Evolutionary conservation across 2,888 invertebrate species (phyloP).

Genomic region (Xanthorhoe designata): DNA sequence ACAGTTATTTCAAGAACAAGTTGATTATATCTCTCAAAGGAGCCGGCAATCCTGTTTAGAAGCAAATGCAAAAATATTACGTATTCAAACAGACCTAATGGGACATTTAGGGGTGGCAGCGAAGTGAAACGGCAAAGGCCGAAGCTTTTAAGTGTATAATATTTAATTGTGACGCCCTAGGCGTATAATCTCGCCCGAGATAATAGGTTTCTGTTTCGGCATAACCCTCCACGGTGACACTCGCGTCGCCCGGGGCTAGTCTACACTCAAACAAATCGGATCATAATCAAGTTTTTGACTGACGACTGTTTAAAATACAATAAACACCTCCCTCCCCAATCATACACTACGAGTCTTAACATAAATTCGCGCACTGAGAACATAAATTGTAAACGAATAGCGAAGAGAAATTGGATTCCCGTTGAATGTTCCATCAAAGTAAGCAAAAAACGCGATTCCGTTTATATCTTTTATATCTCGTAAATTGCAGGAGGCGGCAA

Average conservation of each 20-base stretch:
- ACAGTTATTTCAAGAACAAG: slow-evolving; percentile 85
- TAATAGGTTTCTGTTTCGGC: slow-evolving; percentile 86
- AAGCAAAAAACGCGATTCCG: slow-evolving; percentile 86
- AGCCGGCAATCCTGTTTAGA: slow-evolving; percentile 83
- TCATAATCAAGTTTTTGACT: slow-evolving; percentile 80
- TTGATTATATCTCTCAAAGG: slow-evolving; percentile 85
- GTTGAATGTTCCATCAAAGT: slow-evolving; percentile 84
- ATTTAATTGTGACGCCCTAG: slow-evolving; percentile 86
- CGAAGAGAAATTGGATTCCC: slow-evolving; percentile 82
- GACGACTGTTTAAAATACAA: slow-evolving; percentile 61
- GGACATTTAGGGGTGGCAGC: slow-evolving; percentile 86
- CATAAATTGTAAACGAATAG: slow-evolving; percentile 79
- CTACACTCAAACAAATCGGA: slow-evolving; percentile 82
- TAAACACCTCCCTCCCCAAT: slow-evolving; percentile 42
- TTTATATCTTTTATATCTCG: slow-evolving; percentile 86
- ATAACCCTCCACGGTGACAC: slow-evolving; percentile 83
- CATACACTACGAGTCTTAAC: slow-evolving; percentile 46
- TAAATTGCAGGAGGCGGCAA: slow-evolving; percentile 86
- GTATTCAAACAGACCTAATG: slow-evolving; percentile 86
- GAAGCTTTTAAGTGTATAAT: slow-evolving; percentile 86
- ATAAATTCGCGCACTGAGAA: slow-evolving; percentile 65
- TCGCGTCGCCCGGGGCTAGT: slow-evolving; percentile 75
- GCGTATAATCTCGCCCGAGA: slow-evolving; percentile 86
- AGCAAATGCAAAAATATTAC: slow-evolving; percentile 86
- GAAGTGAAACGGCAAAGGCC: slow-evolving; percentile 85